Conservation (phyloP, 2,797 vertebrate species). For the Rhincodon typus region DNA sequence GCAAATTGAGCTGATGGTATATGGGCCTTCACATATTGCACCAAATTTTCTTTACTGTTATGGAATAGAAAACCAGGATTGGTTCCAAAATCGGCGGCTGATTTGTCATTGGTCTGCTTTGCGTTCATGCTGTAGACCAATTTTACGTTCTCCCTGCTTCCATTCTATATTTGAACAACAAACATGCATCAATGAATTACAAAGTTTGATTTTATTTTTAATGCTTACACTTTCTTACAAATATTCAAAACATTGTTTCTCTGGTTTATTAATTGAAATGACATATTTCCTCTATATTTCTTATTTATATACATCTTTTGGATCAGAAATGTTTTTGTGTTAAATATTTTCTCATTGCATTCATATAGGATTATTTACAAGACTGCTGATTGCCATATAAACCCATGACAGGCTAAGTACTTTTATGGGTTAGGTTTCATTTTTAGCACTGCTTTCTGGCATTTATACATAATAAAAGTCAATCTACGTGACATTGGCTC, state of each 20-base stretch:
- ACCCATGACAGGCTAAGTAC: constrained; percentile 20
- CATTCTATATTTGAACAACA: background rate
- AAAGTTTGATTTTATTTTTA: background rate
- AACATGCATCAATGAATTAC: background rate
- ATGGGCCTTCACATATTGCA: background rate
- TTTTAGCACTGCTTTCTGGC: constrained; percentile 6
- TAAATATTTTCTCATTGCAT: background rate
- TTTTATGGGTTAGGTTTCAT: constrained; percentile 30
- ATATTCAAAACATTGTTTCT: background rate
- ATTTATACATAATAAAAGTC: constrained; percentile 34
- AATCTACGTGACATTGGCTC: constrained; percentile 12
- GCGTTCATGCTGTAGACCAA: background rate
- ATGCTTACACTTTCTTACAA: background rate
- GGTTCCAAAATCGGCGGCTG: no score
- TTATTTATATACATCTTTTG: background rate
- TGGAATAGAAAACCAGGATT: background rate
- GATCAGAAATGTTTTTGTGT: background rate
- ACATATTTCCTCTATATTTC: background rate
- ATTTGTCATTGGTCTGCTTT: background rate
- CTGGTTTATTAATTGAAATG: background rate
- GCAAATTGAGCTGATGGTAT: background rate
- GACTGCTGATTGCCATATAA: background rate
- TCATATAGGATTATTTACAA: constrained; percentile 10
- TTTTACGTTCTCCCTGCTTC: background rate
- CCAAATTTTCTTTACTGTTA: background rate